These are phyloP conservation scores for Anthopleura sola DNA, from an alignment of 64 coral and sea anemone species.

Conservation along the genomic window DNA sequence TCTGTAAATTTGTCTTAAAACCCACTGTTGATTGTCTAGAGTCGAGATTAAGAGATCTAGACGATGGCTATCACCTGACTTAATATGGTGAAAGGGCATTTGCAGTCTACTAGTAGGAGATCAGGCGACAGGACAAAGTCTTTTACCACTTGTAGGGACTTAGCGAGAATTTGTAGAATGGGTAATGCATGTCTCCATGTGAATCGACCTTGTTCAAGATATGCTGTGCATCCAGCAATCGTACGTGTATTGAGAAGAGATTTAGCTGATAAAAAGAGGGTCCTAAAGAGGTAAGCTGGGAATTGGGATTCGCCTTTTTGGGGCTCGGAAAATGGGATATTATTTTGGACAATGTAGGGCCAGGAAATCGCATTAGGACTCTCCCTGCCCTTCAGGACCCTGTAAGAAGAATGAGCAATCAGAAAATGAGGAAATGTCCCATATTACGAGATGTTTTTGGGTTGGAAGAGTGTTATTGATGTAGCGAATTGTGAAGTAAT, in stretches of 20 bases:
- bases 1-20: not conserved
- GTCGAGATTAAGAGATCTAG: slow-evolving; percentile 27
- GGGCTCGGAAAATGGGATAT: no score
- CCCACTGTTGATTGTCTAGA: not conserved
- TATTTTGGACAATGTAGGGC: no score
- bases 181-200: slow-evolving; percentile 46
- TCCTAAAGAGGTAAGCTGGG: no score
- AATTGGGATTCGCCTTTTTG: no score
- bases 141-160: slow-evolving; percentile 1
- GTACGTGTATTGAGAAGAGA: slow-evolving; percentile 11
- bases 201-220: slow-evolving; percentile 23
- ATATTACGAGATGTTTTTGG: slow-evolving; percentile 3
- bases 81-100: slow-evolving; percentile 23
- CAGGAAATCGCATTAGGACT: no score
- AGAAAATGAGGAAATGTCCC: slow-evolving; percentile 5
- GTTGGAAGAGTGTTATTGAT: slow-evolving; percentile 31
- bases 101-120: slow-evolving; percentile 1
- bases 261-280: no score
- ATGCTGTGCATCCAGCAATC: not conserved
- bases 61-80: slow-evolving; percentile 4
- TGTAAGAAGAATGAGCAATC: slow-evolving; percentile 22
- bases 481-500: slow-evolving; percentile 24
- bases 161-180: slow-evolving; percentile 7
- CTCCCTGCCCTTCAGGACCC: no score
- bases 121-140: slow-evolving; percentile 7